phyloP scores from a whole-genome alignment of 2,888 invertebrate species.

The Argyresthia goedartella region DNA sequence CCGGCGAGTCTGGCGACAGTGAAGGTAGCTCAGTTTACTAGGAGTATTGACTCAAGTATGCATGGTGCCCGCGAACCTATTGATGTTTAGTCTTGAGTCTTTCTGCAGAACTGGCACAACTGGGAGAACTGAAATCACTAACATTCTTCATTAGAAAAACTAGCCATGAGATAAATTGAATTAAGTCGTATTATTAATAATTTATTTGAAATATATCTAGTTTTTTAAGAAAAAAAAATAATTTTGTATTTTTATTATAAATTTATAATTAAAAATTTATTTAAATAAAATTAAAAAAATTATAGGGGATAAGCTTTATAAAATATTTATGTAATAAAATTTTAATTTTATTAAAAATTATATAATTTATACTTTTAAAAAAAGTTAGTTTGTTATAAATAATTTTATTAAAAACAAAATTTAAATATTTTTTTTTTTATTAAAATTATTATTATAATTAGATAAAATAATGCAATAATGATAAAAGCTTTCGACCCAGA shows the following conservation, averaged over 20 bases:
- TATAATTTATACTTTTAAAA: slow-evolving; percentile 72
- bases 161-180: too few species aligned
- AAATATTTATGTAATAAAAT: slow-evolving; percentile 62
- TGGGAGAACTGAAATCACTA: too few species aligned
- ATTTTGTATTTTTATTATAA: slow-evolving; percentile 48
- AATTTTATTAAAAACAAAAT: slow-evolving; percentile 38
- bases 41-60: too few species aligned
- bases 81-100: too few species aligned
- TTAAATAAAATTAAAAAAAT: slow-evolving; percentile 35
- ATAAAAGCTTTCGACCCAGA: too few species aligned
- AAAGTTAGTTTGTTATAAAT: slow-evolving; percentile 61
- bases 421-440: slow-evolving; percentile 55
- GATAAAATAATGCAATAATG: too few species aligned
- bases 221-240: slow-evolving; percentile 73
- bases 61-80: too few species aligned
- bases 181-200: slow-evolving; percentile 74
- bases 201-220: slow-evolving; percentile 76
- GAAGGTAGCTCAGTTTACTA: too few species aligned
- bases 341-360: slow-evolving; percentile 42
- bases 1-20: slow-evolving; percentile 70
- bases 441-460: slow-evolving; percentile 51
- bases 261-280: slow-evolving; percentile 43
- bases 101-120: too few species aligned
- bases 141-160: too few species aligned
- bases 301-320: slow-evolving; percentile 73